phyloP scores from a whole-genome alignment of 2,797 vertebrate species.

The Siniperca scherzeri region DNA sequence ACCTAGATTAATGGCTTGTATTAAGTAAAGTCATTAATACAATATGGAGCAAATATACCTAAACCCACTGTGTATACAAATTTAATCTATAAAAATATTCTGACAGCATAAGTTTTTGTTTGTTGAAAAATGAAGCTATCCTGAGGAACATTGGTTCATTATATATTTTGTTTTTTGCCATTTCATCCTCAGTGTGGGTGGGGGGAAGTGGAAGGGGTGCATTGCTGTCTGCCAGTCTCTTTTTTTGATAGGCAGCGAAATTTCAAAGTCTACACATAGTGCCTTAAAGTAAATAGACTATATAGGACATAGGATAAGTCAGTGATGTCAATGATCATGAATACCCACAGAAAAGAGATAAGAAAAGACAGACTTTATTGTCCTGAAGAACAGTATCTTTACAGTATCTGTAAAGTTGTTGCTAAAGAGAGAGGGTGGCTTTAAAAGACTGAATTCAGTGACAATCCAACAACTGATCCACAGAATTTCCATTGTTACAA shows the following conservation, averaged over 20 bases:
- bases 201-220: too few species aligned
- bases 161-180: too few species aligned
- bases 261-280: neutral
- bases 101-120: too few species aligned
- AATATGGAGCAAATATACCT: neutral
- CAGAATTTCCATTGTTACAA: neutral
- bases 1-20: slow-evolving; percentile 6
- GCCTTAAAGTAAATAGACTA: neutral
- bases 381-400: too few species aligned
- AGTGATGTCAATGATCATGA: neutral
- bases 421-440: too few species aligned
- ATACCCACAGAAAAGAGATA: neutral
- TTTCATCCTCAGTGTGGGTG: too few species aligned
- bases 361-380: too few species aligned
- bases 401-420: too few species aligned
- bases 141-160: too few species aligned
- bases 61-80: neutral
- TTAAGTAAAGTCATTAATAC: neutral
- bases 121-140: too few species aligned
- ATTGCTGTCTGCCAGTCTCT: too few species aligned
- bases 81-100: neutral
- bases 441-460: neutral
- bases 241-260: too few species aligned
- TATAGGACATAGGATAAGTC: neutral
- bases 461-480: neutral